Percentiles rank a stretch among this genome's conserved stretches.
These are phyloP conservation scores for Temnothorax rugatulus DNA, from an alignment of 2,888 invertebrate genomes.

Conservation along the genomic window DNA sequence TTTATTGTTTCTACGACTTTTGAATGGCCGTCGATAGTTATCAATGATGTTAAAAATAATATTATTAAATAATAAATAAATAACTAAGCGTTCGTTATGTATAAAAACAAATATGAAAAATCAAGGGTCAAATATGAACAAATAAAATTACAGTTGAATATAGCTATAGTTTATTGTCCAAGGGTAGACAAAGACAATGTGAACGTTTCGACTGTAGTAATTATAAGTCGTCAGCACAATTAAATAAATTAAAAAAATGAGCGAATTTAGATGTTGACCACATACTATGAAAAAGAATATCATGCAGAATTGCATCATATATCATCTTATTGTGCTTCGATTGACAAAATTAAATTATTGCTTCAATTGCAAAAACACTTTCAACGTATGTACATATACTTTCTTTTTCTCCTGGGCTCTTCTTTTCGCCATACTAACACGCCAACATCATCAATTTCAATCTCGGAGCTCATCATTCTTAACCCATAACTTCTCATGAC, in stretches of 20 bases:
- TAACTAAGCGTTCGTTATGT: no score
- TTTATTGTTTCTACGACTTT: neutral
- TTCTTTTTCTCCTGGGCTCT: conserved; percentile 20
- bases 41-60: neutral
- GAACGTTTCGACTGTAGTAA: no score
- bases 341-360: conserved; percentile 45
- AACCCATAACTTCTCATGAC: conserved; percentile 58
- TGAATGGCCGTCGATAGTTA: neutral
- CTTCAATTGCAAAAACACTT: conserved; percentile 31
- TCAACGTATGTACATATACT: conserved; percentile 41
- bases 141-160: no score
- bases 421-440: conserved; percentile 56
- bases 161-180: no score
- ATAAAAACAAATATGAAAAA: no score
- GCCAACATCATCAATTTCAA: conserved; percentile 69
- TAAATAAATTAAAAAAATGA: no score
- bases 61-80: no score
- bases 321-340: conserved; percentile 32
- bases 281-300: no score
- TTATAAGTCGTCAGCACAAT: no score
- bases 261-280: no score
- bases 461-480: conserved; percentile 60
- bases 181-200: no score
- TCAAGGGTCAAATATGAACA: no score
- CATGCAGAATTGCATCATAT: neutral